Evolutionary conservation across 2,113 vertebrate genomes (phyloP).

Genomic region (Stegostoma tigrinum): DNA sequence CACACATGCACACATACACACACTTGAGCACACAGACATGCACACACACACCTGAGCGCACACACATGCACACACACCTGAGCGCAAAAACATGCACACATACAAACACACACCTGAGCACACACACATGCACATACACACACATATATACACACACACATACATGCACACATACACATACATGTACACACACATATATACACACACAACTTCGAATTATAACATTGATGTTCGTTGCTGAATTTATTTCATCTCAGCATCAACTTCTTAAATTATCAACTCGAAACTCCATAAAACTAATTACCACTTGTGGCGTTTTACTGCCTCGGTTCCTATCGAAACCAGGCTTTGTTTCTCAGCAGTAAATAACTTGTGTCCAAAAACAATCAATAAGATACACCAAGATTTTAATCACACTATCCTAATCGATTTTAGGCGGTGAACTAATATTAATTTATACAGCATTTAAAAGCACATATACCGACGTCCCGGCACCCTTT

Average conservation of each 20-base stretch:
- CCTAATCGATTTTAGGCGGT: not conserved
- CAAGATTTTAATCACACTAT: not conserved
- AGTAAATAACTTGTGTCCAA: not conserved
- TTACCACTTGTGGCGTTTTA: conserved; percentile 1
- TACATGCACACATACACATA: no score
- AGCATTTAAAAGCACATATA: not conserved
- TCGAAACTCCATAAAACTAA: conserved; percentile 41
- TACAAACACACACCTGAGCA: no score
- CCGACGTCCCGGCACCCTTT: not conserved
- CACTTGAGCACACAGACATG: no score
- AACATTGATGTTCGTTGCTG: conserved; percentile 41
- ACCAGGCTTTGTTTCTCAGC: conserved; percentile 11
- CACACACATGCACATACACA: no score
- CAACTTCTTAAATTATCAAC: conserved; percentile 41
- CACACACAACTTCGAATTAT: conserved; percentile 37
- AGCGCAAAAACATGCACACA: rapidly evolving
- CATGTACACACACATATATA: no score
- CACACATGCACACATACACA: no score
- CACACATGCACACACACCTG: no score
- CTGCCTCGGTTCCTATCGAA: not conserved
- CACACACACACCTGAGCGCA: no score
- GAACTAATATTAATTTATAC: not conserved
- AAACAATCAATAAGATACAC: not conserved
- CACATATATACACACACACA: no score
- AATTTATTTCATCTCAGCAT: conserved; percentile 46